phyloP scores from a whole-genome alignment of 2,888 invertebrate species.

The Nephrotoma flavescens region DNA sequence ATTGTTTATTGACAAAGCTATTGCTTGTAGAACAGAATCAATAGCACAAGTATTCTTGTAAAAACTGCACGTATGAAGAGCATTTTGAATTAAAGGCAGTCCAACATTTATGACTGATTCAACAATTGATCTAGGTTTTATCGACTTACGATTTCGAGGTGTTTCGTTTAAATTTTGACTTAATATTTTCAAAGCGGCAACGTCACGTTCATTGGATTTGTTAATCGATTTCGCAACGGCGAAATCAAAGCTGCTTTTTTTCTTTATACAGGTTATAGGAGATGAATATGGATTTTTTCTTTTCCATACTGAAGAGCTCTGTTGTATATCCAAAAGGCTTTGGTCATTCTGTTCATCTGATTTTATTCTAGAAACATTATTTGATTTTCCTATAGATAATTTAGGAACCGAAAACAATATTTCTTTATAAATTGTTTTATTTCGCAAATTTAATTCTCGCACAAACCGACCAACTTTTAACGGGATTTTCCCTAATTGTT shows the following conservation, averaged over 20 bases:
- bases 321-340: too few relatives aligned
- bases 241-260: neutral
- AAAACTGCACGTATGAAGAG: neutral
- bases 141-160: neutral
- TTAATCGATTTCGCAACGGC: neutral
- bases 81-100: neutral
- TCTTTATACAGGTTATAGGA: too few relatives aligned
- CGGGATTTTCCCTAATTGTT: too few relatives aligned
- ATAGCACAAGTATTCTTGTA: neutral
- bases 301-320: neutral
- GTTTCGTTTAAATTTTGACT: neutral
- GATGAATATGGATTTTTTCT: neutral
- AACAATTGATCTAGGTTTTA: neutral
- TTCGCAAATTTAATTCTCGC: too few relatives aligned
- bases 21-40: neutral
- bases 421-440: too few relatives aligned
- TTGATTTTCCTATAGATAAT: too few relatives aligned
- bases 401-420: too few relatives aligned
- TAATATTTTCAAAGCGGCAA: neutral
- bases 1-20: neutral
- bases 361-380: too few relatives aligned
- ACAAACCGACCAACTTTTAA: too few relatives aligned
- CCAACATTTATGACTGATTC: neutral
- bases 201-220: neutral
- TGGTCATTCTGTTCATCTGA: too few relatives aligned